Evolutionary conservation across 2,113 vertebrate genomes (phyloP).

Genomic region (Caranx melampygus): DNA sequence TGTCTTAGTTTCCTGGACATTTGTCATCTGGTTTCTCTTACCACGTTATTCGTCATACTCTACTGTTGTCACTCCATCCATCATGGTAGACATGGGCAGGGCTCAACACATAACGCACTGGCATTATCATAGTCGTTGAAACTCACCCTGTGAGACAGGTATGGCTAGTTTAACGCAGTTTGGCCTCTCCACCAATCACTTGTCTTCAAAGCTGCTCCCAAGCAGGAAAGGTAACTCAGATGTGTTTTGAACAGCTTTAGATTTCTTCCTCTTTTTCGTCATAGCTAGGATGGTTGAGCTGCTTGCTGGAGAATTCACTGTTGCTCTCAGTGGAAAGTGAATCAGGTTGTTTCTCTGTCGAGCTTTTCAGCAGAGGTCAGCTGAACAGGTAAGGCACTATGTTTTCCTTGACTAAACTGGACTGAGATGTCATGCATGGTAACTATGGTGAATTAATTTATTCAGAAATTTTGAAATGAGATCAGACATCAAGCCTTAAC

Average conservation of each 20-base stretch:
- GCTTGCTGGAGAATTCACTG: constrained; percentile 3
- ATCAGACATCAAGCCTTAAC: background rate
- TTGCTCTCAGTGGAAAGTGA: background rate
- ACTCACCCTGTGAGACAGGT: constrained; percentile 70
- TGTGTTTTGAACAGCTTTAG: background rate
- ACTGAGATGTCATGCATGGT: background rate
- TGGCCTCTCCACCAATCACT: constrained; percentile 52
- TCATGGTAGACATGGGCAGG: background rate
- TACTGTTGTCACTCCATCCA: background rate
- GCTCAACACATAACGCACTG: background rate
- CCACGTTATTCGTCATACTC: constrained; percentile 4
- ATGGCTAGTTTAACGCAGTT: constrained; percentile 63
- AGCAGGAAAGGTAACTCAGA: constrained; percentile 1
- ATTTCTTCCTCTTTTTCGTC: constrained; percentile 30
- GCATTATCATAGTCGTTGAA: constrained; percentile 51
- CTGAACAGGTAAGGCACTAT: constrained; percentile 47
- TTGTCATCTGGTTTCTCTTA: constrained; percentile 26
- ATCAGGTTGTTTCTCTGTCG: background rate
- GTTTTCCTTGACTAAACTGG: constrained; percentile 24
- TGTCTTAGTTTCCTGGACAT: constrained; percentile 23
- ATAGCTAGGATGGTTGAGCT: constrained; percentile 42
- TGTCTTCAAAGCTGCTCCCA: background rate
- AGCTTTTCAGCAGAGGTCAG: background rate
- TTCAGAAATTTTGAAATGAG: background rate
- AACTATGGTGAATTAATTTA: background rate